phyloP scores from a whole-genome alignment of 2,113 vertebrate genomes.

The Bucco capensis region DNA sequence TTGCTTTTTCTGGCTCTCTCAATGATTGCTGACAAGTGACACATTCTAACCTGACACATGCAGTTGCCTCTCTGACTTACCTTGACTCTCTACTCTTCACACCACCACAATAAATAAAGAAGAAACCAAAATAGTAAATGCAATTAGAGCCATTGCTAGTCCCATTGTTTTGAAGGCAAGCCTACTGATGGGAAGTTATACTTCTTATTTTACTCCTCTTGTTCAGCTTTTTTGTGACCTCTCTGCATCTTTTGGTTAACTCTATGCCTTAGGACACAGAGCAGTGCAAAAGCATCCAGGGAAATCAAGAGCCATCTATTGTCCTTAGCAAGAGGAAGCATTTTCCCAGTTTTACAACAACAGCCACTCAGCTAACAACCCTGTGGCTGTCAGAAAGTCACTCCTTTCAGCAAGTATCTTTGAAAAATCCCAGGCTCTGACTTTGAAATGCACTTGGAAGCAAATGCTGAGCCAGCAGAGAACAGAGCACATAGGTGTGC shows the following conservation, averaged over 20 bases:
- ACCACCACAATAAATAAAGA: neutral
- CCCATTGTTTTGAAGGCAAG: neutral
- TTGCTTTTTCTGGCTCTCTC: neutral
- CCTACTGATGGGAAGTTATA: neutral
- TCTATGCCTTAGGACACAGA: neutral
- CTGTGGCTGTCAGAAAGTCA: neutral
- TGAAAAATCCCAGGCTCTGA: neutral
- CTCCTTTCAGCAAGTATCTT: neutral
- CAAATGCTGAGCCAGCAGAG: neutral
- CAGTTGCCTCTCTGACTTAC: neutral
- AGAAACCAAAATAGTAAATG: neutral
- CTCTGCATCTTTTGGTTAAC: neutral
- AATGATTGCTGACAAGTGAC: neutral
- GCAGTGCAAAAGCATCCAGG: neutral
- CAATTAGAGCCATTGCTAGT: neutral
- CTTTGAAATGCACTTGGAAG: constrained; percentile 22
- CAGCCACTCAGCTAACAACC: neutral
- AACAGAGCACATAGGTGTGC: neutral
- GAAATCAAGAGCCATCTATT: neutral
- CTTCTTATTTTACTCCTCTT: neutral
- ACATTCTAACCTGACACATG: neutral
- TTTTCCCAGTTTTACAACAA: neutral
- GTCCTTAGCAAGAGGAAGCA: neutral
- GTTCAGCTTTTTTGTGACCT: neutral
- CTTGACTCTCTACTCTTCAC: neutral